Conservation (phyloP, 37 sponge, comb jelly and placozoan species). For the Ianthella basta region DNA sequence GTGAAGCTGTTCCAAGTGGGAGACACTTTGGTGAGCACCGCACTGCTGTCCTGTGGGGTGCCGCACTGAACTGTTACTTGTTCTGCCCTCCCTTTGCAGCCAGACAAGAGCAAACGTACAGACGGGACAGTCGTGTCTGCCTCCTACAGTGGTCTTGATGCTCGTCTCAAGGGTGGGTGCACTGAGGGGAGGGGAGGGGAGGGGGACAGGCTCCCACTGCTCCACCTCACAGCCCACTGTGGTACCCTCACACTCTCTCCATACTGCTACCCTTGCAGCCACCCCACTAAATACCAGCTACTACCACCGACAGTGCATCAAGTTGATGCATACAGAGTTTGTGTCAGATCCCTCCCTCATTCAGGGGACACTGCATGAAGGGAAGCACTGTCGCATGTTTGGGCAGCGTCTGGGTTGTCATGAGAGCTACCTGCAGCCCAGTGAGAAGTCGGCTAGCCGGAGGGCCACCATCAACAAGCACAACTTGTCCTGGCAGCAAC, state of each 20-base stretch:
- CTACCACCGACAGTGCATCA: constrained; percentile 5
- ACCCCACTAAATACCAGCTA: neutral
- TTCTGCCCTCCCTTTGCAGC: too few relatives aligned
- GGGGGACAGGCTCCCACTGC: too few relatives aligned
- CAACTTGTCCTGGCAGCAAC: neutral
- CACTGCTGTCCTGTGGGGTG: too few relatives aligned
- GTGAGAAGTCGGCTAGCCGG: neutral
- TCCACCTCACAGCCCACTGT: too few relatives aligned
- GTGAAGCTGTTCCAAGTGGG: neutral
- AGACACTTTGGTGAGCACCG: too few relatives aligned
- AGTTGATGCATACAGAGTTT: constrained; percentile 63
- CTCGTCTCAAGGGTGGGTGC: neutral
- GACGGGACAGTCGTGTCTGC: too few relatives aligned
- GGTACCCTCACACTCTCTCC: neutral
- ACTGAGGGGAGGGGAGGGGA: too few relatives aligned
- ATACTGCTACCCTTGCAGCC: neutral
- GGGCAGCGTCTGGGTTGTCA: constrained; percentile 2
- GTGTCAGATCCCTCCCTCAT: constrained; percentile 48
- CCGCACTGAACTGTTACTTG: too few relatives aligned
- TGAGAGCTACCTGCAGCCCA: constrained; percentile 21
- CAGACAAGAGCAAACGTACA: too few relatives aligned
- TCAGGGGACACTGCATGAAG: constrained; percentile 39
- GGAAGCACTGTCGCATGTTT: constrained; percentile 5
- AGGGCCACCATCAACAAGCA: neutral
- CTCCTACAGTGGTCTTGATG: neutral